A percentile compares a stretch with the other conserved stretches of the same genome.
phyloP scores from a whole-genome alignment of 2,888 invertebrate species.

The Agrilus cyanescens region DNA sequence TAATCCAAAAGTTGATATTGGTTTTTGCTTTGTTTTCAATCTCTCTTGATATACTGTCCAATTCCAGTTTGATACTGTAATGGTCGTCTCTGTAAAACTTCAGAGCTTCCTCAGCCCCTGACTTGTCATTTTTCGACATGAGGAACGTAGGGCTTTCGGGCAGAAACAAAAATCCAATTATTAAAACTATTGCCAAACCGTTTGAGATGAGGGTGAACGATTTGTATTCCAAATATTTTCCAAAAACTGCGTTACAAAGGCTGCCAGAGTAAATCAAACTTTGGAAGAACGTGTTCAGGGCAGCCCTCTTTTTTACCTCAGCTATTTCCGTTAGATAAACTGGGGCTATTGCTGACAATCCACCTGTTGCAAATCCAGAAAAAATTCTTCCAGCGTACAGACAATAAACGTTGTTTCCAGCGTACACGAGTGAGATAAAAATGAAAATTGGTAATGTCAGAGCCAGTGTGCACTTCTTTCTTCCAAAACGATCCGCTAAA shows the following conservation, averaged over 20 bases:
- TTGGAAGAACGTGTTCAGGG: slow-evolving; percentile 72
- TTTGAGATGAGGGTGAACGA: slow-evolving; percentile 54
- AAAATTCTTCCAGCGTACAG: slow-evolving; percentile 45
- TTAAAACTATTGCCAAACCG: slow-evolving; percentile 47
- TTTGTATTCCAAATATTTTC: slow-evolving; percentile 53
- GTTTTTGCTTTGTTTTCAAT: slow-evolving; percentile 42
- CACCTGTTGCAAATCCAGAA: slow-evolving; percentile 56
- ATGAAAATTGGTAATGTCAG: slow-evolving; percentile 48
- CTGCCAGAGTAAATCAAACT: slow-evolving; percentile 68
- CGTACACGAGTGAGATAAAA: slow-evolving; percentile 44
- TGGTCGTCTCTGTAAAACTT: slow-evolving; percentile 55
- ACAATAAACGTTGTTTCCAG: slow-evolving; percentile 1
- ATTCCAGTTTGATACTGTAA: slow-evolving; percentile 48
- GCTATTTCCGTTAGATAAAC: slow-evolving; percentile 78
- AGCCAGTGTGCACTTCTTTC: slow-evolving; percentile 50
- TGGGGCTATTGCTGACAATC: slow-evolving; percentile 64
- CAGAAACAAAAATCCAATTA: slow-evolving; percentile 53
- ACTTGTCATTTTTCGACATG: slow-evolving; percentile 40
- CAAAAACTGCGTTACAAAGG: slow-evolving; percentile 56
- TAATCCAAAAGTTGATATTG: slow-evolving; percentile 41
- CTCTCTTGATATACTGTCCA: slow-evolving; percentile 49
- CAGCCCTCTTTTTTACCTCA: slow-evolving; percentile 63
- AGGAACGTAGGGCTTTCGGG: slow-evolving; percentile 63
- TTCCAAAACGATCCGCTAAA: slow-evolving; percentile 51
- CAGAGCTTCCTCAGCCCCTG: slow-evolving; percentile 49